Percentiles rank a stretch among this genome's conserved stretches.
Conservation (phyloP, 2,888 invertebrate genomes). For the Platycnemis pennipes region DNA sequence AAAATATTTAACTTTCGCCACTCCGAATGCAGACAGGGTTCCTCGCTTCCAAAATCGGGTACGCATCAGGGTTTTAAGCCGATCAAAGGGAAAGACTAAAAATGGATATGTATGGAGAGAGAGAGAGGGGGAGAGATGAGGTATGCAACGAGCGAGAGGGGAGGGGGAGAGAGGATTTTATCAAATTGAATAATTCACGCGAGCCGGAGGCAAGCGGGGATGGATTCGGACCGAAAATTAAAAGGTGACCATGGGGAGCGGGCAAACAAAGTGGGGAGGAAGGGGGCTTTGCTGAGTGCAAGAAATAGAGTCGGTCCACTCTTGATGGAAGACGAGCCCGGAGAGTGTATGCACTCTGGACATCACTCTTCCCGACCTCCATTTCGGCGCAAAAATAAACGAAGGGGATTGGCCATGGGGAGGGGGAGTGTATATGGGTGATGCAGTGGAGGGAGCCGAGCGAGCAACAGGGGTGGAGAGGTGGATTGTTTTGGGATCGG, state of each 20-base stretch:
- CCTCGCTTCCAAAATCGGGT: background rate
- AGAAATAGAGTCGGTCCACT: too few relatives aligned
- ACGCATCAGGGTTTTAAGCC: background rate
- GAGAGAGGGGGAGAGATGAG: background rate
- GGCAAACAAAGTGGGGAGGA: background rate
- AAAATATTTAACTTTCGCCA: background rate
- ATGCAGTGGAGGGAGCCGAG: background rate
- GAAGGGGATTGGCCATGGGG: background rate
- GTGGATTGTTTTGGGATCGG: background rate
- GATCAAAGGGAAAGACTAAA: conserved; percentile 30
- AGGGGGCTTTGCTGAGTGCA: too few relatives aligned
- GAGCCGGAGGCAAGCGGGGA: background rate
- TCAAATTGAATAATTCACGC: background rate
- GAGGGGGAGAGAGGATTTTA: background rate
- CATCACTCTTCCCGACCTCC: background rate
- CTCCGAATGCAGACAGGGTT: background rate
- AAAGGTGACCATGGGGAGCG: background rate
- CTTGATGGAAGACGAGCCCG: too few relatives aligned
- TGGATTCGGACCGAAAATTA: background rate
- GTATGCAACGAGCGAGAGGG: background rate
- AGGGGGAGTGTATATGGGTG: background rate
- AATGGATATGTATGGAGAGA: too few relatives aligned
- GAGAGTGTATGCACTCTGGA: too few relatives aligned
- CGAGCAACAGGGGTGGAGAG: background rate
- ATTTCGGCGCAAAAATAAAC: background rate